Conservation (phyloP, 2,797 vertebrate species). For the Nannoperca obscura region DNA sequence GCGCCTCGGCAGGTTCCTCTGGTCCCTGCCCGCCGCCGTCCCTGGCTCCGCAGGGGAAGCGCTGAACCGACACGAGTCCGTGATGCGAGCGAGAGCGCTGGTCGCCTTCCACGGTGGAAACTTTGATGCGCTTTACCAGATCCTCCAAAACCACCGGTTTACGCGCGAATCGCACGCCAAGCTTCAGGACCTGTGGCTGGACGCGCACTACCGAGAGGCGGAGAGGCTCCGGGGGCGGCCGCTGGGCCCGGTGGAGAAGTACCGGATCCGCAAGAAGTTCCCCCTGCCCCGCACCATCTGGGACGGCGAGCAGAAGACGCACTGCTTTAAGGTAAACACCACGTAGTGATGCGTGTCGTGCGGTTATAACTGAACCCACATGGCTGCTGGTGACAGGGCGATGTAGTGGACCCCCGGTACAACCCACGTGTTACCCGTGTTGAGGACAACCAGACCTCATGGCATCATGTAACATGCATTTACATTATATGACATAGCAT, state of each 20-base stretch:
- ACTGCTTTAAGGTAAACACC: constrained; percentile 86
- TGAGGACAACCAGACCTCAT: background rate
- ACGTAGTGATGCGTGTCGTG: background rate
- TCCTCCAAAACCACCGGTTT: constrained; percentile 87
- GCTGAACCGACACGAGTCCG: constrained; percentile 86
- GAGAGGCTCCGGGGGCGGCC: constrained; percentile 86
- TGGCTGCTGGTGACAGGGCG: background rate
- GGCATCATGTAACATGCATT: background rate
- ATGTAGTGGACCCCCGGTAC: background rate
- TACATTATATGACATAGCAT: background rate
- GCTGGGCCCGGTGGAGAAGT: constrained; percentile 88
- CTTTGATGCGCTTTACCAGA: constrained; percentile 88
- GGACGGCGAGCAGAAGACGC: constrained; percentile 90
- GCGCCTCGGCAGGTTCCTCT: constrained; percentile 87
- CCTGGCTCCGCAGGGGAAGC: constrained; percentile 83
- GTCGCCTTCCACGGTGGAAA: constrained; percentile 88
- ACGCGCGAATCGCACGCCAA: constrained; percentile 88
- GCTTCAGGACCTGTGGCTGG: constrained; percentile 88
- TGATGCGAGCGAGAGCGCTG: constrained; percentile 86
- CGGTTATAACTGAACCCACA: background rate
- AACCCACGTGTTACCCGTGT: background rate
- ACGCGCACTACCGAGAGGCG: constrained; percentile 88
- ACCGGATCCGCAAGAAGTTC: constrained; percentile 90
- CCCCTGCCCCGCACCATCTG: constrained; percentile 88
- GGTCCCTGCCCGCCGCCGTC: constrained; percentile 87